Evolutionary conservation across 2,888 invertebrate species (phyloP).

Genomic region (Catonia carolina): DNA sequence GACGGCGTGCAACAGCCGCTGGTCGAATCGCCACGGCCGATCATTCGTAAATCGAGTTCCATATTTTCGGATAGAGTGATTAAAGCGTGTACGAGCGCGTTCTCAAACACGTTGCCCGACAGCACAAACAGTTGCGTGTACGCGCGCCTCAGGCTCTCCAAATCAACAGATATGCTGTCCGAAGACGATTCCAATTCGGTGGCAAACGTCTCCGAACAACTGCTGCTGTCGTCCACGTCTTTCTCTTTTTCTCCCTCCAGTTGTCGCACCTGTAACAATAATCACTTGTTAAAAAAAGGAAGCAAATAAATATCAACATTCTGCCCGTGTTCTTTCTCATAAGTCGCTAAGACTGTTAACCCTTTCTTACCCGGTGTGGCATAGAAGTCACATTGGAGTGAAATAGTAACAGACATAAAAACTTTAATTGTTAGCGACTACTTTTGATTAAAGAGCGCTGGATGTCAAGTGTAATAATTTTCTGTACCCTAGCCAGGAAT

Average conservation of each 20-base stretch:
- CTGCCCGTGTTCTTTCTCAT: no score
- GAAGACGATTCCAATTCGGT: slow-evolving; percentile 21
- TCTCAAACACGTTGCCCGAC: slow-evolving; percentile 47
- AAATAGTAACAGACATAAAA: no score
- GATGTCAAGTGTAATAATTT: no score
- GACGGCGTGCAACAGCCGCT: slow-evolving; percentile 47
- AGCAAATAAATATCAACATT: no score
- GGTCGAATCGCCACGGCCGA: slow-evolving; percentile 55
- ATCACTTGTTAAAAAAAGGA: no score
- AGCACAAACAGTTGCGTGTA: slow-evolving; percentile 49
- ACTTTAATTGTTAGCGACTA: no score
- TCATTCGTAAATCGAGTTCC: slow-evolving; percentile 43
- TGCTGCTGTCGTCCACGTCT: slow-evolving; percentile 50
- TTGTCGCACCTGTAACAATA: slow-evolving; percentile 49
- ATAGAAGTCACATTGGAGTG: no score
- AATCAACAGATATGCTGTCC: slow-evolving; percentile 52
- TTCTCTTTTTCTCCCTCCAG: slow-evolving; percentile 78
- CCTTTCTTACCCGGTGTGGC: no score
- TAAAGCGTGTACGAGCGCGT: slow-evolving; percentile 67
- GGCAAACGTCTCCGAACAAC: neutral
- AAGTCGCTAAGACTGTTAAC: no score
- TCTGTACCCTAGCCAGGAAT: no score
- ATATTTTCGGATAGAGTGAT: slow-evolving; percentile 52
- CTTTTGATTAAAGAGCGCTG: no score
- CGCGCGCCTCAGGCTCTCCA: slow-evolving; percentile 62